These are phyloP conservation scores for Epinotia bilunana DNA, from an alignment of 2,888 invertebrate species.

Conservation along the genomic window DNA sequence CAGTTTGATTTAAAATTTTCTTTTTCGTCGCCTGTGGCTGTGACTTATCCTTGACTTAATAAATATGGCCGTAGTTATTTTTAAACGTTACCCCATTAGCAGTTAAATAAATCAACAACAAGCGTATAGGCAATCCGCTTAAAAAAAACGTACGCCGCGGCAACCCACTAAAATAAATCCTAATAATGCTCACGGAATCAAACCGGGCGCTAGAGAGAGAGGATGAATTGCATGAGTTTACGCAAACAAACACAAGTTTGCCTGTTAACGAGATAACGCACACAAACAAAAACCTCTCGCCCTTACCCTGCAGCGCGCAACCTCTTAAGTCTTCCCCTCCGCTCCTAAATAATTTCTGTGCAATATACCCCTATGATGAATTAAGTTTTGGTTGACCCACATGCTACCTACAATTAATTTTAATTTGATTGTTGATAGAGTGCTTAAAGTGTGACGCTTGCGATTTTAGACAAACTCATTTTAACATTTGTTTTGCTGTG, in stretches of 20 bases:
- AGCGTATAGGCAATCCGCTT: constrained; percentile 23
- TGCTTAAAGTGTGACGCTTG: constrained; percentile 1
- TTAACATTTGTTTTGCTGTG: constrained; percentile 11
- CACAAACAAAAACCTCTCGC: constrained; percentile 48
- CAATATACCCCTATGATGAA: constrained; percentile 38
- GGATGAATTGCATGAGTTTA: constrained; percentile 53
- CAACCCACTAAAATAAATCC: constrained; percentile 50
- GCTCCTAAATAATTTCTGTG: constrained; percentile 42
- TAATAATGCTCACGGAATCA: constrained; percentile 49
- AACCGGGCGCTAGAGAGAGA: constrained; percentile 51
- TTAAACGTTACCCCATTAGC: constrained; percentile 22
- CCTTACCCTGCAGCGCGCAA: constrained; percentile 61
- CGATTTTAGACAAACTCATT: neutral
- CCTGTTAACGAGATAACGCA: constrained; percentile 48
- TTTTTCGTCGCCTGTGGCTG: neutral
- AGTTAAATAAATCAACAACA: constrained; percentile 20
- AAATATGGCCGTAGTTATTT: neutral
- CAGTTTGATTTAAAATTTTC: neutral
- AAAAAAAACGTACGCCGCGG: constrained; percentile 46
- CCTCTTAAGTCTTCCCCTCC: constrained; percentile 30
- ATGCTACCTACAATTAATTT: constrained; percentile 25
- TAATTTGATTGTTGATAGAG: constrained; percentile 24
- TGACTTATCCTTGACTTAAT: neutral
- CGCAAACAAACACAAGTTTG: constrained; percentile 48
- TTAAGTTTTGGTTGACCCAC: constrained; percentile 22